These are phyloP conservation scores for Propithecus deckenii DNA, from an alignment of 2,797 vertebrate species.

Conservation along the genomic window DNA sequence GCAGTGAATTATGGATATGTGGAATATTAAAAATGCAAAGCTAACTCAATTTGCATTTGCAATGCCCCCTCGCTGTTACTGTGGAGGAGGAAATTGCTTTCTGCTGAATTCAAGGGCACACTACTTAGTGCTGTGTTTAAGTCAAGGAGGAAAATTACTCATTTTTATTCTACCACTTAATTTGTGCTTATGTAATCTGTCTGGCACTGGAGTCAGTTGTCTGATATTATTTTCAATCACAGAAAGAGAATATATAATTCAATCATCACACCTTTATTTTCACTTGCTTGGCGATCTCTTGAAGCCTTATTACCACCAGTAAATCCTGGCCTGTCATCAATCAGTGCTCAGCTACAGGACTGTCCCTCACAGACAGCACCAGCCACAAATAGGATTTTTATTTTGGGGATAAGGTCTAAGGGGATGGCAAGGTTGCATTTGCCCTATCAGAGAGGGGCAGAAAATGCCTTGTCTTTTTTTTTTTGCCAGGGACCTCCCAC, in stretches of 20 bases:
- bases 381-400: conserved; percentile 66
- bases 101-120: conserved; percentile 86
- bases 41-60: conserved; percentile 87
- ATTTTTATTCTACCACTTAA: conserved; percentile 90
- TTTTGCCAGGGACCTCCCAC: not conserved
- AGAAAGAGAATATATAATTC: conserved; percentile 85
- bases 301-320: conserved; percentile 72
- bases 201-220: conserved; percentile 84
- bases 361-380: not conserved
- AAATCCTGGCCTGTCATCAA: conserved; percentile 75
- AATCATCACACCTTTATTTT: conserved; percentile 85
- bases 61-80: conserved; percentile 87
- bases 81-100: conserved; percentile 87
- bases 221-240: conserved; percentile 85
- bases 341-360: conserved; percentile 28
- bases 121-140: conserved; percentile 87
- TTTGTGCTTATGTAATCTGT: conserved; percentile 87
- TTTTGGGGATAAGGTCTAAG: conserved; percentile 32
- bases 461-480: not conserved
- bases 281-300: conserved; percentile 69
- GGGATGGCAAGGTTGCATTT: conserved; percentile 57
- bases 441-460: not conserved
- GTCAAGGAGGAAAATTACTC: conserved; percentile 86
- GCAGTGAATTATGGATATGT: conserved; percentile 88
- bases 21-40: conserved; percentile 90